A percentile compares a stretch with the other conserved stretches of the same genome.
These are phyloP conservation scores for Osmerus eperlanus DNA, from an alignment of 2,113 vertebrate genomes.

Conservation along the genomic window DNA sequence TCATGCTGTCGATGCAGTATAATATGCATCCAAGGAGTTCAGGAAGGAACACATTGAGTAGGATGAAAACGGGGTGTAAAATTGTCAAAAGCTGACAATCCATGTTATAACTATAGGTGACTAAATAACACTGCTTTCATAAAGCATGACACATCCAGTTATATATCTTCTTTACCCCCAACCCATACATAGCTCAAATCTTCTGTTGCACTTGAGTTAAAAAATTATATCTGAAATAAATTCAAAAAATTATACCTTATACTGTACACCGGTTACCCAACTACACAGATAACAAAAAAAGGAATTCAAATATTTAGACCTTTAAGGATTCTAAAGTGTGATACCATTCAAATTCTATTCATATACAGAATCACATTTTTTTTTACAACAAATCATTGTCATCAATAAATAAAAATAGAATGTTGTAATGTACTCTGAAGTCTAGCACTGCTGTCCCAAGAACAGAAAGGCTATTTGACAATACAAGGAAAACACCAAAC, in stretches of 20 bases:
- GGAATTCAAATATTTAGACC: constrained; percentile 72
- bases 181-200: constrained; percentile 71
- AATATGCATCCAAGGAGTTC: constrained; percentile 21
- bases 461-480: constrained; percentile 74
- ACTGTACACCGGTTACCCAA: constrained; percentile 79
- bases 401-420: constrained; percentile 82
- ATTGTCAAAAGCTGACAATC: constrained; percentile 41
- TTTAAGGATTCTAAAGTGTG: constrained; percentile 66
- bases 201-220: constrained; percentile 75
- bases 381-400: constrained; percentile 75
- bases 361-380: constrained; percentile 73
- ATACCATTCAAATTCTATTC: constrained; percentile 74
- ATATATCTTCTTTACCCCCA: constrained; percentile 60
- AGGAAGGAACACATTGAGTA: constrained; percentile 44
- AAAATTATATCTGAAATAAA: constrained; percentile 82
- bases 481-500: constrained; percentile 76
- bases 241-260: constrained; percentile 74
- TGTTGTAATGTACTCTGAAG: constrained; percentile 72
- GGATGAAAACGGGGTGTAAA: constrained; percentile 36
- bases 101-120: constrained; percentile 47
- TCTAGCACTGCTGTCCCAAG: constrained; percentile 69
- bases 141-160: constrained; percentile 70
- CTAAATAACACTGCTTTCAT: constrained; percentile 72
- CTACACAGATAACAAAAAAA: constrained; percentile 78
- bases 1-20: constrained; percentile 39